Conservation (phyloP, 2,888 invertebrate genomes). For the Urechis unicinctus region DNA sequence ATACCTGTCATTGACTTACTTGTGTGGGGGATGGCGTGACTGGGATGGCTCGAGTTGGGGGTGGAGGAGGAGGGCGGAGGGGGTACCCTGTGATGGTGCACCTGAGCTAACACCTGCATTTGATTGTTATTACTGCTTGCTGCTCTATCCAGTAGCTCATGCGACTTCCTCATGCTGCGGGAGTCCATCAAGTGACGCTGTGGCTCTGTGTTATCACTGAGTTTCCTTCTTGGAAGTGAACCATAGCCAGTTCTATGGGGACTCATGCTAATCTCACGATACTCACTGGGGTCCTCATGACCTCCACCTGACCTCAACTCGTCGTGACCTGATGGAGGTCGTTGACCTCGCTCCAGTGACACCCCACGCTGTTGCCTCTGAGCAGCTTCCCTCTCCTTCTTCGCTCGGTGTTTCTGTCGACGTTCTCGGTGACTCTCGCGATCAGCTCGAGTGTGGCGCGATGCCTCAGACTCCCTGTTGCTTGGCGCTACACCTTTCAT, state of each 20-base stretch:
- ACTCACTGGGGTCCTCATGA: not conserved
- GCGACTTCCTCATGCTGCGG: too few relatives aligned
- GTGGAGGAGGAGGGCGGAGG: not conserved
- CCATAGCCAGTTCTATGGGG: too few relatives aligned
- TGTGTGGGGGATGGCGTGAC: too few relatives aligned
- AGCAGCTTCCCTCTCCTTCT: not conserved
- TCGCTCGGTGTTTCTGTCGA: not conserved
- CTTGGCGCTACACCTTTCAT: not conserved
- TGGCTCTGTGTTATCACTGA: not conserved
- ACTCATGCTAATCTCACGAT: too few relatives aligned
- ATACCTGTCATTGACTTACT: too few relatives aligned
- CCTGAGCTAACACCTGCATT: not conserved
- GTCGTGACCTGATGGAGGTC: not conserved
- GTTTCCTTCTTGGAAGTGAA: not conserved
- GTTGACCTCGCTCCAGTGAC: not conserved
- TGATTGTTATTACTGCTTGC: not conserved
- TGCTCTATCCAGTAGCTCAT: too few relatives aligned
- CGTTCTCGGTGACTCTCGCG: not conserved
- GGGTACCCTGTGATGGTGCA: not conserved
- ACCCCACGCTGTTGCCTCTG: not conserved
- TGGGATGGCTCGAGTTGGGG: too few relatives aligned
- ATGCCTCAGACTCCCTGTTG: not conserved
- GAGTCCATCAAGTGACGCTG: too few relatives aligned
- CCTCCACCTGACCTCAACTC: not conserved
- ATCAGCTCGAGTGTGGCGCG: not conserved